Evolutionary conservation across 2,113 vertebrate species (phyloP).

Genomic region (Poeciliopsis occidentalis): DNA sequence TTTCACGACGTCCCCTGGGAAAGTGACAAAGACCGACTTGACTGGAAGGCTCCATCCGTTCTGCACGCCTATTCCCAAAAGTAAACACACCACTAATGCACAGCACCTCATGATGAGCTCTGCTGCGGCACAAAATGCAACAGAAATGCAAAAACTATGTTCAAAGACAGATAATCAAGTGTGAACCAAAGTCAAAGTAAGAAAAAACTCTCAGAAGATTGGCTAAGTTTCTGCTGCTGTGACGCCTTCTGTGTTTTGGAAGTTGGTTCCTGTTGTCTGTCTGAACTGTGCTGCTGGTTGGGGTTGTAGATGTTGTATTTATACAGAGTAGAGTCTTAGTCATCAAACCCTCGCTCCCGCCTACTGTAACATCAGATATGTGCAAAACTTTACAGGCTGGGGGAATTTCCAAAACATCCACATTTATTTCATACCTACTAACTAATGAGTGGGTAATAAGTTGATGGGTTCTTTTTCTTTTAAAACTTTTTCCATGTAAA

Average conservation of each 20-base stretch:
- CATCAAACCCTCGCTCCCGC: slow-evolving; percentile 57
- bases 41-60: slow-evolving; percentile 72
- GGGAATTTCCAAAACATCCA: slow-evolving; percentile 74
- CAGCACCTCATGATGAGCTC: slow-evolving; percentile 73
- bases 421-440: slow-evolving; percentile 53
- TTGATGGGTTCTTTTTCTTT: slow-evolving; percentile 24
- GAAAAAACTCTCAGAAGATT: slow-evolving; percentile 24
- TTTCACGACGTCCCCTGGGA: slow-evolving; percentile 84
- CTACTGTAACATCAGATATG: slow-evolving; percentile 62
- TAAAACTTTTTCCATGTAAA: background rate
- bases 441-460: slow-evolving; percentile 14
- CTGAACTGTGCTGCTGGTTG: slow-evolving; percentile 32
- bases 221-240: slow-evolving; percentile 5
- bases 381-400: slow-evolving; percentile 40
- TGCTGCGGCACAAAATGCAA: slow-evolving; percentile 9
- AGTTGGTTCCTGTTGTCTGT: slow-evolving; percentile 34
- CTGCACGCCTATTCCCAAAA: slow-evolving; percentile 71
- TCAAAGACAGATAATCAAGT: slow-evolving; percentile 7
- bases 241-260: slow-evolving; percentile 49
- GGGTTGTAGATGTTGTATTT: slow-evolving; percentile 67
- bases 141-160: slow-evolving; percentile 3
- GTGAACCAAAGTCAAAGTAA: slow-evolving; percentile 4
- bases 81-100: slow-evolving; percentile 60
- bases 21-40: slow-evolving; percentile 76
- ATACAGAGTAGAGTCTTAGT: slow-evolving; percentile 68